These are phyloP conservation scores for Xestia c-nigrum DNA, from an alignment of 2,888 invertebrate species.

Conservation along the genomic window DNA sequence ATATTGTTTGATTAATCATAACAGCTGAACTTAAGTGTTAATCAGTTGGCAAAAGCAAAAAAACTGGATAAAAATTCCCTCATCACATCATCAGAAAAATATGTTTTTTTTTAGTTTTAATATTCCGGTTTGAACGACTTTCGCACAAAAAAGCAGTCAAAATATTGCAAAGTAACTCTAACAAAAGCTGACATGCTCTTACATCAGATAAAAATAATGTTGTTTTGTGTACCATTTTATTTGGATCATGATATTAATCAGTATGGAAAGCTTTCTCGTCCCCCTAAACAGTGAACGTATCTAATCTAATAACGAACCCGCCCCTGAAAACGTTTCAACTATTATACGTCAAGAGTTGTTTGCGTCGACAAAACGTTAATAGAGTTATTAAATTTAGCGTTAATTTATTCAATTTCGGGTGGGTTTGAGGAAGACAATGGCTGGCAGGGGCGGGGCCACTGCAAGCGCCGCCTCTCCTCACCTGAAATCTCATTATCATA, in stretches of 20 bases:
- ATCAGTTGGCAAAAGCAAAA: background rate
- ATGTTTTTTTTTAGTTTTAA: background rate
- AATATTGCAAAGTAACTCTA: slow-evolving; percentile 7
- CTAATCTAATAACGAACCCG: slow-evolving; percentile 85
- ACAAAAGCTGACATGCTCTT: slow-evolving; percentile 56
- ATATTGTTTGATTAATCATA: background rate
- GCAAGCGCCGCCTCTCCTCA: slow-evolving; percentile 78
- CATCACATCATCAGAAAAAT: background rate
- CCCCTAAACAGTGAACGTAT: slow-evolving; percentile 76
- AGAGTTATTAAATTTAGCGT: slow-evolving; percentile 88
- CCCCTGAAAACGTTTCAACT: slow-evolving; percentile 82
- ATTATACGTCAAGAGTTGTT: slow-evolving; percentile 86
- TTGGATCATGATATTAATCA: slow-evolving; percentile 75
- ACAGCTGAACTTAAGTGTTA: background rate
- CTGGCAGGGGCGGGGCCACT: slow-evolving; percentile 81
- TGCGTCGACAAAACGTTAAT: slow-evolving; percentile 86
- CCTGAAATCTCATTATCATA: slow-evolving; percentile 82
- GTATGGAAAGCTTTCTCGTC: slow-evolving; percentile 81
- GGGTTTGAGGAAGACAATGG: slow-evolving; percentile 83
- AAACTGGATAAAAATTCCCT: background rate
- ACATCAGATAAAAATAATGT: slow-evolving; percentile 62
- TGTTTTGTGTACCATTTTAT: slow-evolving; percentile 66
- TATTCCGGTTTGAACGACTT: background rate
- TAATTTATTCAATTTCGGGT: slow-evolving; percentile 89
- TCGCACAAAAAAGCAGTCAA: background rate